Base-by-base conservation (phyloP, 2,797 vertebrate genomes). In the Rhodeus uyekii region DNA sequence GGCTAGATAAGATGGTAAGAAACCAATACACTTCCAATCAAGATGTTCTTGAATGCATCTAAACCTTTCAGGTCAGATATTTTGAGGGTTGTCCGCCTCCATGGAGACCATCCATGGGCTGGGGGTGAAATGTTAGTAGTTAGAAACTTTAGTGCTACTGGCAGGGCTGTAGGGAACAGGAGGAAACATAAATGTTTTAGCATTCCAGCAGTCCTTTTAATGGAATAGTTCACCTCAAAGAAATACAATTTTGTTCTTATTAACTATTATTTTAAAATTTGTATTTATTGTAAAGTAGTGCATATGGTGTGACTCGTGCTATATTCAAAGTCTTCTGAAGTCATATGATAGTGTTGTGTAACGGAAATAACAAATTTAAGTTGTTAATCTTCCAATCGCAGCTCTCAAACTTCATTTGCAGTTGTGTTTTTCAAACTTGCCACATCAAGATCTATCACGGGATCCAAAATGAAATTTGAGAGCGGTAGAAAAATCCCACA, bases 71-170 rank as follows among this genome's bases (percentile, higher is more conserved):
- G 65, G 46, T 89, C 86, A 85, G 84, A 94, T 94, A 95, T 95
- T 95, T 96, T 85, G 84, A 94, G 95, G 95, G 95, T 96, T 96
- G 95, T 94, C 95, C 92, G 93, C 97, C 95, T 96, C 96, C 96
- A 97, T 96, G 96, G 95, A 90, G 90, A 92, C 90, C 87, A 90
- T 91, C 94, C 94, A 96, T 95, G 94, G 95, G 94, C 91, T 92
- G 88, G 89, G 90, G 90, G 87, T 89, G 91, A 88, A 71, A 87
- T 89, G 80, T 90, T 73, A 74, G 84, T 87, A 19, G 84, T 87
- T 53, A 22, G 83, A 86, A 81, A 86, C 87, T 90, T 88, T 86
- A 87, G 87, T 84, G 90, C 89, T 78, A 87, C 89, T 86, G 90
- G 90, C 92, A 92, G 92, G 91, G 92, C 93, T 93, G 92, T 91